These are phyloP conservation scores for Zaprionus kolodkinae DNA, from an alignment of 1,140 invertebrate genomes.

Conservation along the genomic window DNA sequence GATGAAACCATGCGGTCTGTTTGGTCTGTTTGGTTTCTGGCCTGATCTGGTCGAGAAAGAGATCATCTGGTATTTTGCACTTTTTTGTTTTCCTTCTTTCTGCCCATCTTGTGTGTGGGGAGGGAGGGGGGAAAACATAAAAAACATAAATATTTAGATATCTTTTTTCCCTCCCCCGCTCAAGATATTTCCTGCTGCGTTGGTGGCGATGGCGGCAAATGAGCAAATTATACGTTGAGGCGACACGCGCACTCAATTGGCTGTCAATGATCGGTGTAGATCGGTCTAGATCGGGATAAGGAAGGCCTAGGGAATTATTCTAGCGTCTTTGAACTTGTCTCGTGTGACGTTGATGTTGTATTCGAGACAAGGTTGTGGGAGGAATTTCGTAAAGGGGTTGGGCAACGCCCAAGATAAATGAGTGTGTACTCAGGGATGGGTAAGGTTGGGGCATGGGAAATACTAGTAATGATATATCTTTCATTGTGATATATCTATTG, in stretches of 20 bases:
- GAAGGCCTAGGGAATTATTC: conserved; percentile 10
- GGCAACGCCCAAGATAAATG: background rate
- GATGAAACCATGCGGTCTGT: conserved; percentile 41
- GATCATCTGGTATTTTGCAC: conserved; percentile 18
- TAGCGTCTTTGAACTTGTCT: conserved; percentile 1
- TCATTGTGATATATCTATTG: too few species aligned
- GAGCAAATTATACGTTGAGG: conserved; percentile 41
- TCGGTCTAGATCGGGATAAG: background rate
- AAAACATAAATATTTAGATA: conserved; percentile 69
- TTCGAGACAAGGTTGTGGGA: background rate
- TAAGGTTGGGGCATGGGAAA: background rate
- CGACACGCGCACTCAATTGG: conserved; percentile 59
- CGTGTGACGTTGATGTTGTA: background rate
- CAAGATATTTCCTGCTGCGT: conserved; percentile 46
- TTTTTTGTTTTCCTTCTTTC: conserved; percentile 26
- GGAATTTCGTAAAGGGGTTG: background rate
- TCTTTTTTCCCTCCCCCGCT: conserved; percentile 10
- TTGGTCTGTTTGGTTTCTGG: background rate
- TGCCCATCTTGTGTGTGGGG: background rate
- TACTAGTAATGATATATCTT: too few species aligned
- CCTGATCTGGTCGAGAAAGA: background rate
- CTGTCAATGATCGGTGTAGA: conserved; percentile 36
- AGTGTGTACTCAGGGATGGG: background rate
- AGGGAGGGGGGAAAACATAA: conserved; percentile 28
- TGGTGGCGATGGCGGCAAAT: background rate